Percentiles rank a stretch among this genome's conserved stretches.
Evolutionary conservation across 2,797 vertebrate genomes (phyloP).

Genomic region (Platalea minor): DNA sequence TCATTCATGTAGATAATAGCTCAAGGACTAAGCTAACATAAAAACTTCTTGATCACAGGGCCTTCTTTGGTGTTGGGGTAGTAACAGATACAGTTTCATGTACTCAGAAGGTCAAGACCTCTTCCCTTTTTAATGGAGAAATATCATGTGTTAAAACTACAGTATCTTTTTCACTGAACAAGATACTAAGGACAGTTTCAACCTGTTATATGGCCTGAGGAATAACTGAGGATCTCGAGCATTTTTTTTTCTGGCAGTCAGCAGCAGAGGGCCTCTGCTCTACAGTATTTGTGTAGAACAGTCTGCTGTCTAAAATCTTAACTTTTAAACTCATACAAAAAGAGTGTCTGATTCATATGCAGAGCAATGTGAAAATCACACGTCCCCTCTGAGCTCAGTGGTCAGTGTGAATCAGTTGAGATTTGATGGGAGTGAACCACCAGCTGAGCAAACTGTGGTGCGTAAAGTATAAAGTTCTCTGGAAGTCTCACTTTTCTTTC

Average conservation of each 20-base stretch:
- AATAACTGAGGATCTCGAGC: not conserved
- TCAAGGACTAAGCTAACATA: not conserved
- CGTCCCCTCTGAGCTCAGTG: not conserved
- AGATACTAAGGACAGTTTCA: not conserved
- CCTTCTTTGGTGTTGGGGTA: not conserved
- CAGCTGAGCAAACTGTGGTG: not conserved
- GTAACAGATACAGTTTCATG: not conserved
- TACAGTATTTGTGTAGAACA: not conserved
- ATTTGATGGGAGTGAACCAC: not conserved
- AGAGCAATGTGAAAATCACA: not conserved
- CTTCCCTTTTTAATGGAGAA: not conserved
- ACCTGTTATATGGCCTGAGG: not conserved
- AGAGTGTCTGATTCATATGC: not conserved
- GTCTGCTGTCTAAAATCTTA: not conserved
- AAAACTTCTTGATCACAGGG: not conserved
- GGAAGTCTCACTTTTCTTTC: not conserved
- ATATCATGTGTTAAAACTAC: not conserved
- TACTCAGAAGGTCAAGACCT: conserved; percentile 26
- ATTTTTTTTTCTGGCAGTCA: not conserved
- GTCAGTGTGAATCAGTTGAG: not conserved
- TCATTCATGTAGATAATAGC: not conserved
- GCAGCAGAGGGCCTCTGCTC: not conserved
- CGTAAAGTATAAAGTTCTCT: not conserved
- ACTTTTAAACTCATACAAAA: not conserved
- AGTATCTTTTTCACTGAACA: not conserved